Evolutionary conservation across 2,888 invertebrate species (phyloP), one percentile per base, ranked within the genome.

Genomic region (Lasiommata megera): DNA sequence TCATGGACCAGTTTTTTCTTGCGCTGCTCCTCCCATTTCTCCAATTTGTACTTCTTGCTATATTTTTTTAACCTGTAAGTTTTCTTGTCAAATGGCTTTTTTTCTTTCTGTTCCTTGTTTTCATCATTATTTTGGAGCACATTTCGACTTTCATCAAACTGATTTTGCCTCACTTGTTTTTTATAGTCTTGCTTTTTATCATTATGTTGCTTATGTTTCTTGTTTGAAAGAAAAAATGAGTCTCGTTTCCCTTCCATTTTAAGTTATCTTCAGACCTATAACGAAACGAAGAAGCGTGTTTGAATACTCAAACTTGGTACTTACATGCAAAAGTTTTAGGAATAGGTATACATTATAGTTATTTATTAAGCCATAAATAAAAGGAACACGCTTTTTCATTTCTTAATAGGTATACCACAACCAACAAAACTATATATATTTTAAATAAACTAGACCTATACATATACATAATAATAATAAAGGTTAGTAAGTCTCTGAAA

Each of bases 31-130:
- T 94, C 93, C 93, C 94, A 95, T 73, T 94, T 92, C 36, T 94
- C 89, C 16, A 95, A 80, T 79, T 94, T 94, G 62, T 93, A 93
- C 71, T 94, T 94, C 54, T 94, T 94, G 68, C 94, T 94, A 71
- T 94, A 95, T 70, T 94, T 94, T 67, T 94, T 92, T 34, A 93
- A 68, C 34, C 94, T 87, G 72, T 94, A 95, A 23, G 91, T 84
- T 64, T 93, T 94, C 70, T 95, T 95, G 67, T 95, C 93, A 73
- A 95, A 95, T 0, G 92, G 91, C 73, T 92, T 93, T 67, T 93
- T 93, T 0, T 77, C 77, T 59, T 65, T 52, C 17, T 63, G 54
- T 28, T 62, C 48, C 23, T 92, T 93, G 67, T 93, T 93, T 1
- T 76, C 77, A 28, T 43, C 58, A 14, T 59, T 61, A 6, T 52